Percentiles rank a stretch among this genome's conserved stretches.
phyloP scores from a whole-genome alignment of 2,888 invertebrate genomes.

The Pollenia labialis region DNA sequence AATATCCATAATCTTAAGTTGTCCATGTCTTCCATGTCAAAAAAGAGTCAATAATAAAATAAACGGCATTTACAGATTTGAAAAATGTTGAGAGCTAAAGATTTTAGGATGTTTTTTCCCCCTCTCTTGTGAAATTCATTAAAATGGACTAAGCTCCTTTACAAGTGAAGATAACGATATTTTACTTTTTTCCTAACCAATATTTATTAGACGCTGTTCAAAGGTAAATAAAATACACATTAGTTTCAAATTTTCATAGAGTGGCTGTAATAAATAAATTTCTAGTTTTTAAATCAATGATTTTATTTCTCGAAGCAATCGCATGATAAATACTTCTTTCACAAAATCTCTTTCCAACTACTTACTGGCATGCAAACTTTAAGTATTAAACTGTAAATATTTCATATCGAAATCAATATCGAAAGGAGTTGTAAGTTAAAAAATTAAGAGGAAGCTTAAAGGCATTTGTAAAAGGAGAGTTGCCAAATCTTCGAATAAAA shows the following conservation, averaged over 20 bases:
- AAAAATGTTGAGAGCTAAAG: no score
- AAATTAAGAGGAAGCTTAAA: slow-evolving; percentile 18
- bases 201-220: slow-evolving; percentile 17
- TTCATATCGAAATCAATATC: slow-evolving; percentile 24
- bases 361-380: slow-evolving; percentile 41
- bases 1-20: no score
- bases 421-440: neutral
- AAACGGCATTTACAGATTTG: no score
- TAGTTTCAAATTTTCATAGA: slow-evolving; percentile 3
- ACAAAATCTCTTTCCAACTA: slow-evolving; percentile 2
- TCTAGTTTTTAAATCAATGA: slow-evolving; percentile 17
- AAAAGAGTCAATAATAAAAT: no score
- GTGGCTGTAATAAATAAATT: slow-evolving; percentile 19
- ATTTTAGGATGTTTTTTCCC: no score
- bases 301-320: slow-evolving; percentile 32
- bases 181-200: neutral
- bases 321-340: slow-evolving; percentile 18
- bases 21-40: no score
- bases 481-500: slow-evolving; percentile 5
- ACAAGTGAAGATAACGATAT: no score
- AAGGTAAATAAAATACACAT: slow-evolving; percentile 21
- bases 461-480: slow-evolving; percentile 3
- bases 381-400: slow-evolving; percentile 21
- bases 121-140: no score
- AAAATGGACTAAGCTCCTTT: no score